Conservation (phyloP, 2,888 invertebrate genomes). For the Drosophila prolongata region DNA sequence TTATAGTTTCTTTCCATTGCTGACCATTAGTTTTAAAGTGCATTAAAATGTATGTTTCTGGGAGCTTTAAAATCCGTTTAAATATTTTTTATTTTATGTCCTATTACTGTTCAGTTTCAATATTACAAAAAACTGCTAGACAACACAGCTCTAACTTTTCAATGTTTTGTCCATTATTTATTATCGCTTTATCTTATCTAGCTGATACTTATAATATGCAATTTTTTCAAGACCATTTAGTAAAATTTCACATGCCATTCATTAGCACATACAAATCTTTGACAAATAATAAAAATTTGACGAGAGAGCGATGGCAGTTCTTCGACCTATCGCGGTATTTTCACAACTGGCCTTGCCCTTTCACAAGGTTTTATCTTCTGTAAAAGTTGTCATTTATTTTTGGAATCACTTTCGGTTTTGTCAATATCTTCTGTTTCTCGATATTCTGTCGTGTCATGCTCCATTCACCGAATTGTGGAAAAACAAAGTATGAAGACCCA, state of each 20-base stretch:
- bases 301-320: constrained; percentile 1
- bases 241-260: constrained; percentile 4
- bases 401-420: constrained; percentile 24
- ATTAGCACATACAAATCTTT: constrained; percentile 16
- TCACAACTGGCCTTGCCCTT: constrained; percentile 21
- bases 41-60: too few relatives aligned
- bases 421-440: constrained; percentile 2
- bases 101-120: too few relatives aligned
- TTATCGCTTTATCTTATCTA: background rate
- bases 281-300: constrained; percentile 1
- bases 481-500: background rate
- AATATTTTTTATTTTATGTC: too few relatives aligned
- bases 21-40: too few relatives aligned
- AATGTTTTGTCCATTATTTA: too few relatives aligned
- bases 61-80: too few relatives aligned
- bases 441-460: constrained; percentile 12
- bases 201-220: too few relatives aligned
- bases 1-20: too few relatives aligned
- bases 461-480: background rate
- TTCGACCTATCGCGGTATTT: background rate
- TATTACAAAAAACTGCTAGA: too few relatives aligned
- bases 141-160: too few relatives aligned
- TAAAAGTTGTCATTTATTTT: constrained; percentile 17
- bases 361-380: constrained; percentile 1
- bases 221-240: constrained; percentile 2